Evolutionary conservation across 2,113 vertebrate genomes (phyloP).

Genomic region (Esox niger): DNA sequence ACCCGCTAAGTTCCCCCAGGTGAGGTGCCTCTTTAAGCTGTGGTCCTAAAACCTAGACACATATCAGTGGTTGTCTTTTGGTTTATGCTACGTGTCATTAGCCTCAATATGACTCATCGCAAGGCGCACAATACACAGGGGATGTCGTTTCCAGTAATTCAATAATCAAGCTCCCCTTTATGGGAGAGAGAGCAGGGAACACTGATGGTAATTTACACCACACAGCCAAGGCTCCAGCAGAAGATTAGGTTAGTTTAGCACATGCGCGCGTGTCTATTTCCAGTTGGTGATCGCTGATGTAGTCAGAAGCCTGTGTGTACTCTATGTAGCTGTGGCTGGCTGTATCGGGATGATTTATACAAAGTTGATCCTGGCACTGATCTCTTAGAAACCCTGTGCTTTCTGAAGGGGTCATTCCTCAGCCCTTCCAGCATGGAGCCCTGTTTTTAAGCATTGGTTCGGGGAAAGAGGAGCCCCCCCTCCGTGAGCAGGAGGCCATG

Average conservation of each 20-base stretch:
- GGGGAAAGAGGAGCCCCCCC: constrained; percentile 3
- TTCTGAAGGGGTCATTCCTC: constrained; percentile 21
- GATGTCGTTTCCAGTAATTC: constrained; percentile 2
- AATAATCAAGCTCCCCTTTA: constrained; percentile 1
- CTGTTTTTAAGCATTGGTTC: constrained; percentile 16
- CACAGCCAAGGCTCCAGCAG: neutral
- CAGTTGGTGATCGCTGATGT: neutral
- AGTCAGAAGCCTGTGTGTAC: neutral
- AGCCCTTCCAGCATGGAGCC: constrained; percentile 21
- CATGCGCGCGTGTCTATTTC: too few relatives aligned
- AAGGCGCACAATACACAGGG: constrained; percentile 1
- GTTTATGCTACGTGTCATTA: constrained; percentile 21
- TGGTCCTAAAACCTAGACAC: constrained; percentile 9
- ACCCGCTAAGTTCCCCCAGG: too few relatives aligned
- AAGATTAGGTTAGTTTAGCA: neutral
- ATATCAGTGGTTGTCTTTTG: neutral
- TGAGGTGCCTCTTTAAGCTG: constrained; percentile 11
- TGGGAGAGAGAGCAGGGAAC: constrained; percentile 3
- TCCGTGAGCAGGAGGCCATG: constrained; percentile 17
- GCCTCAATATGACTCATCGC: constrained; percentile 18
- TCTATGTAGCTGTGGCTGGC: neutral
- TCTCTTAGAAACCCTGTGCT: constrained; percentile 50
- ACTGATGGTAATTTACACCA: constrained; percentile 3
- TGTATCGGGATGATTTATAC: too few relatives aligned
- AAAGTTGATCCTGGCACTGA: too few relatives aligned